Percentiles rank a stretch among this genome's conserved stretches.
Conservation (phyloP, 2,797 vertebrate genomes). For the Mergus octosetaceus region DNA sequence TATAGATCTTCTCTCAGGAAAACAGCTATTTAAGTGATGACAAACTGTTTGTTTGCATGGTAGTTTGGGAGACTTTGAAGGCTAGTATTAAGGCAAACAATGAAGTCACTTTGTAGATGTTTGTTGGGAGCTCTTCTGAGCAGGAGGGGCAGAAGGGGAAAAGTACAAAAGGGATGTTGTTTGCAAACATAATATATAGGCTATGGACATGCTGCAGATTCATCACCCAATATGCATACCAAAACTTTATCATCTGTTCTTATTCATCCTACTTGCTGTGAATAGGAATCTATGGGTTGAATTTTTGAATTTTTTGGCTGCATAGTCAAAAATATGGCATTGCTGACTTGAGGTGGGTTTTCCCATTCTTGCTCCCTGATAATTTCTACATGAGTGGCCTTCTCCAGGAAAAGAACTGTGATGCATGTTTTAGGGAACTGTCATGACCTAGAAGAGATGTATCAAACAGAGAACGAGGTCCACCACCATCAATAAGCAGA, state of each 20-base stretch:
- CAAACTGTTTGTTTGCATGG: constrained; percentile 29
- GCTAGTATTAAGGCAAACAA: constrained; percentile 2
- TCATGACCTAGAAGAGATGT: neutral
- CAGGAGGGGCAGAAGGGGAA: neutral
- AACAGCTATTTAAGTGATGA: constrained; percentile 11
- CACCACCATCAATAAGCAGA: neutral
- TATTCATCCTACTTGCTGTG: neutral
- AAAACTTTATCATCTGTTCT: neutral
- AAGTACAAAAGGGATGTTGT: neutral
- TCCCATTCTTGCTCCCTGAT: neutral
- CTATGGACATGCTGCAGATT: neutral
- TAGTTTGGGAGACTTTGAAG: neutral
- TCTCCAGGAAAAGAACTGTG: neutral
- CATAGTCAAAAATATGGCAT: neutral
- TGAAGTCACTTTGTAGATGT: constrained; percentile 2
- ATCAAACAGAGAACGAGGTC: neutral
- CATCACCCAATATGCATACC: neutral
- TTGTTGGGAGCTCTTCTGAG: neutral
- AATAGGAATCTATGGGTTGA: neutral
- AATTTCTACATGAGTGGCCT: accelerated
- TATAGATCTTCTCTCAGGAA: neutral
- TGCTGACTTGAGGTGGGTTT: neutral
- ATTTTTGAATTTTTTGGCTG: neutral
- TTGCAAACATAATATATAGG: neutral
- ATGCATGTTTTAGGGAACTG: neutral